A percentile compares a stretch with the other conserved stretches of the same genome.
Evolutionary conservation across 1,140 invertebrate species (phyloP).

Genomic region (Oncopodura yosiiana): DNA sequence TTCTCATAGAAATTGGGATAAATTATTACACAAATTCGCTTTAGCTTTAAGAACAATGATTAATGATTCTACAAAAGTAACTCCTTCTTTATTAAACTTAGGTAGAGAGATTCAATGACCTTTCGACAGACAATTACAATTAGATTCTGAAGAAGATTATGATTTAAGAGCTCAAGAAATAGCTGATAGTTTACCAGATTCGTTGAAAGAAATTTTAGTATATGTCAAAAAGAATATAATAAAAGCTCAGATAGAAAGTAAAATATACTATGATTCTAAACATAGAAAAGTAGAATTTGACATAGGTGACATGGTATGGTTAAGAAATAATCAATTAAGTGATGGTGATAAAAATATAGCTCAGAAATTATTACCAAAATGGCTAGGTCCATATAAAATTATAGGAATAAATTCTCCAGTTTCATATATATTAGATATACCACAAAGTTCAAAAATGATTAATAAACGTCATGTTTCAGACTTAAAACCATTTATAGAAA

Average conservation of each 20-base stretch:
- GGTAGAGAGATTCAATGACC: conserved; percentile 36
- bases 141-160: not conserved
- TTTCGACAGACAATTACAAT: conserved; percentile 12
- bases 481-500: no score
- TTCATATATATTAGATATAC: no score
- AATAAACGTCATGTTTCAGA: no score
- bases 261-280: not conserved
- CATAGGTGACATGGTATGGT: not conserved
- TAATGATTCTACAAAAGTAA: conserved; percentile 37
- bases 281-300: not conserved
- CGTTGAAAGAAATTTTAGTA: not conserved
- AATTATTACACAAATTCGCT: conserved; percentile 38
- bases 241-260: not conserved
- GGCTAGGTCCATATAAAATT: no score
- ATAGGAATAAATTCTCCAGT: no score
- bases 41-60: conserved; percentile 41
- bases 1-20: conserved; percentile 38
- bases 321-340: not conserved
- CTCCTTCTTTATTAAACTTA: conserved; percentile 39
- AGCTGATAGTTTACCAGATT: no score
- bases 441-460: no score
- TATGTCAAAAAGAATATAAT: not conserved
- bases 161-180: no score
- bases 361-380: no score
- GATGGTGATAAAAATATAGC: no score